Evolutionary conservation across 2,888 invertebrate species (phyloP), one percentile per base, ranked within the genome.

Genomic region (Orthosia incerta): DNA sequence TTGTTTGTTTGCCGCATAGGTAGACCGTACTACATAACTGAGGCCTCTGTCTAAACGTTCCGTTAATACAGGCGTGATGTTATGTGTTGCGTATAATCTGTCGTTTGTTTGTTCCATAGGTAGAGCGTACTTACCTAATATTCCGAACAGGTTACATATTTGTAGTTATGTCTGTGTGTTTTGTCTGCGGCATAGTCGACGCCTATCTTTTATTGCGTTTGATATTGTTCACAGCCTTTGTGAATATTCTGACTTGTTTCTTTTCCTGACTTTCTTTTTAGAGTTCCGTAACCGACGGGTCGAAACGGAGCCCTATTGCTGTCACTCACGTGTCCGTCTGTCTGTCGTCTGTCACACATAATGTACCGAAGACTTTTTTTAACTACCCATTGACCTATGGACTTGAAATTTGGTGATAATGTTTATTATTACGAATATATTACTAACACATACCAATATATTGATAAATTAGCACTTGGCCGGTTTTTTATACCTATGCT

Each of bases 161-260:
- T 39, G 31, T 64, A 64, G 31, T n/a, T 59, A 50, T n/a, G 59
- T 50, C 16, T 20, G 50, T 39, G 4, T 70, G 71, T 74, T 70
- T 51, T 59, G 73, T 45, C 59, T 71, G 60, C 23, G 39, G n/a
- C 11, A 13, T 53, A 65, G 31, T 48, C 65, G 48, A 65, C 55
- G 56, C 70, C 56, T 31, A 46, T n/a, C 45, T 20, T 63, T 26
- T 46, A 20, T 26, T 55, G n/a, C 26, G 45, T 69, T 55, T 69
- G 45, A 45, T 63, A 26, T 26, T 46, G 20, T 53, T 51, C 13
- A 3, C 9, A 18, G 18, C 7, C 15, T 15, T 7, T 56, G 3
- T 39, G 15, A 48, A 26, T 61, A 31, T 57, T 57, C 3, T 12
- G 59, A 16, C 11, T 46, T 23, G 4, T 73, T 50, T 26, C 7